These are phyloP conservation scores for Clinocottus analis DNA, from an alignment of 2,113 vertebrate species.

Conservation along the genomic window DNA sequence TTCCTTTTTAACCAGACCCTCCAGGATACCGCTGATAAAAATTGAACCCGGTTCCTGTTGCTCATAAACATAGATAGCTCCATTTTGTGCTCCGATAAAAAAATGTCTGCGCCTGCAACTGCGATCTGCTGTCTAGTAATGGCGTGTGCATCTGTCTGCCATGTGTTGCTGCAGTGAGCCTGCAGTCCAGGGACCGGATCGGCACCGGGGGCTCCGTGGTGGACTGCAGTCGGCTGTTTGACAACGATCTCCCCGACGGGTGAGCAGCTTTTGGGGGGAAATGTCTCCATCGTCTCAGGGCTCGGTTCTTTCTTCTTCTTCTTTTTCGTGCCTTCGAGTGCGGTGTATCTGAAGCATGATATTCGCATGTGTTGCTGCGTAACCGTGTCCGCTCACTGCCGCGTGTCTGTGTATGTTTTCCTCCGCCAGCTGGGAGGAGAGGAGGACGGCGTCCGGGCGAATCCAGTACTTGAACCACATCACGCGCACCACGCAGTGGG, in stretches of 20 bases:
- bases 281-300: neutral
- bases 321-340: too few relatives aligned
- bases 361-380: slow-evolving; percentile 9
- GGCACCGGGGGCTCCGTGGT: slow-evolving; percentile 96
- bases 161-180: slow-evolving; percentile 88
- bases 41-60: slow-evolving; percentile 19
- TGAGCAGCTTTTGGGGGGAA: slow-evolving; percentile 76
- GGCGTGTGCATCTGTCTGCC: slow-evolving; percentile 72
- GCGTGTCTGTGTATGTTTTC: slow-evolving; percentile 60
- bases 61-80: slow-evolving; percentile 52
- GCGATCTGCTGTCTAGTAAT: slow-evolving; percentile 64
- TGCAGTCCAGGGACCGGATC: slow-evolving; percentile 98
- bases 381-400: slow-evolving; percentile 43
- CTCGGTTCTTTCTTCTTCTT: too few relatives aligned
- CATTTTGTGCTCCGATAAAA: slow-evolving; percentile 47
- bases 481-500: slow-evolving; percentile 98
- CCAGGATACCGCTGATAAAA: slow-evolving; percentile 34
- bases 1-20: slow-evolving; percentile 6
- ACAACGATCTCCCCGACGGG: slow-evolving; percentile 98
- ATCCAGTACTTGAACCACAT: slow-evolving; percentile 99
- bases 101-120: slow-evolving; percentile 42
- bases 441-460: slow-evolving; percentile 95
- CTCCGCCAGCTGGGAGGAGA: slow-evolving; percentile 94
- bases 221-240: slow-evolving; percentile 97
- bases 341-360: too few relatives aligned